Percentiles rank a stretch among this genome's conserved stretches.
Evolutionary conservation across 2,888 invertebrate species (phyloP).

Genomic region (Xestia xanthographa): DNA sequence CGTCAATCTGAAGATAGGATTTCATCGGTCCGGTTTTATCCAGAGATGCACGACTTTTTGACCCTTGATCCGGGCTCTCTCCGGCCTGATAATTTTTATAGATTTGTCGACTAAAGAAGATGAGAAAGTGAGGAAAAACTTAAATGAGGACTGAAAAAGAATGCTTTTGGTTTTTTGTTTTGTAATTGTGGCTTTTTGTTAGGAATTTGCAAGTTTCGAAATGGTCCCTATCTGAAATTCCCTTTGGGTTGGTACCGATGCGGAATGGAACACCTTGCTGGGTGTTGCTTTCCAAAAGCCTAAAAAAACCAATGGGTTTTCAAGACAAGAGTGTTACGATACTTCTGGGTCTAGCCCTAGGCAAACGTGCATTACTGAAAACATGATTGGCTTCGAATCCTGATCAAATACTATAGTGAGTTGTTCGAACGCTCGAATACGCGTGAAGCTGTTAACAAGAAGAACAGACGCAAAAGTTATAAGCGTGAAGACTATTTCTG

Average conservation of each 20-base stretch:
- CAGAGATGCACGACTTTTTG: neutral
- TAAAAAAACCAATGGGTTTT: neutral
- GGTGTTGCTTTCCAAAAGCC: neutral
- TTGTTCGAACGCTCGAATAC: conserved; percentile 23
- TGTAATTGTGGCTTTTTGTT: neutral
- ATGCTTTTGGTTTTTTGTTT: neutral
- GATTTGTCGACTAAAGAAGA: neutral
- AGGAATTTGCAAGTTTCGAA: neutral
- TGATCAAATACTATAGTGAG: conserved; percentile 12
- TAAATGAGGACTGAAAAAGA: neutral
- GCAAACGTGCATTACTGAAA: neutral
- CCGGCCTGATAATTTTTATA: neutral
- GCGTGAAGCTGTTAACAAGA: conserved; percentile 46
- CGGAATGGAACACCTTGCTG: neutral
- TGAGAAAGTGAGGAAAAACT: neutral
- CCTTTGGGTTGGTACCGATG: neutral
- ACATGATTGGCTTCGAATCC: conserved; percentile 8
- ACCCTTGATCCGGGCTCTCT: neutral
- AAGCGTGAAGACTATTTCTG: conserved; percentile 54
- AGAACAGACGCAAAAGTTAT: conserved; percentile 45
- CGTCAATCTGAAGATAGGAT: conserved; percentile 3
- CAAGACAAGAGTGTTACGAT: neutral
- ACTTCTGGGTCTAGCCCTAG: neutral
- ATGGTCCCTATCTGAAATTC: neutral
- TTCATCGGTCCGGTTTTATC: neutral